These are phyloP conservation scores for Sphaeramia orbicularis DNA, from an alignment of 2,797 vertebrate species.

Conservation along the genomic window DNA sequence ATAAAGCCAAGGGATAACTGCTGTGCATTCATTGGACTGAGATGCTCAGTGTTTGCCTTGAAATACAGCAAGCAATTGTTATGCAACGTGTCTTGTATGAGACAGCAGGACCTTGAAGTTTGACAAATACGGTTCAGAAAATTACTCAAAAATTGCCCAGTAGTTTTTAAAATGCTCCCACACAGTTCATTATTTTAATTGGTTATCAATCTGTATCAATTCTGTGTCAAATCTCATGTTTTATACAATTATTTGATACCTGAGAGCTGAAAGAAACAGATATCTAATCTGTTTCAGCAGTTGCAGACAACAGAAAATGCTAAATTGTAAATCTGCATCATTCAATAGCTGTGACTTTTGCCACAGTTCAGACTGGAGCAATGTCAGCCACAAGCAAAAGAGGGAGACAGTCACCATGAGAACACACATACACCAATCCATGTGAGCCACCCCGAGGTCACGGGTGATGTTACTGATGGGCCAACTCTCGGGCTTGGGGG, in stretches of 20 bases:
- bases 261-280: slow-evolving; percentile 1
- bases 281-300: slow-evolving; percentile 1
- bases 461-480: slow-evolving; percentile 12
- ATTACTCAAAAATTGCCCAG: neutral
- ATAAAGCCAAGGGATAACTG: neutral
- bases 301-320: neutral
- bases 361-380: slow-evolving; percentile 11
- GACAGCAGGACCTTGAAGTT: slow-evolving; percentile 1
- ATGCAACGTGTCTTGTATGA: slow-evolving; percentile 14
- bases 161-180: neutral
- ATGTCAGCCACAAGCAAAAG: slow-evolving; percentile 23
- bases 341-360: slow-evolving; percentile 21
- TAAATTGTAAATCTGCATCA: slow-evolving; percentile 15
- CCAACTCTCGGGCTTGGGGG: slow-evolving; percentile 9
- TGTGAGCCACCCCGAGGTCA: slow-evolving; percentile 5
- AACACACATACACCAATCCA: neutral
- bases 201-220: neutral
- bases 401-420: slow-evolving; percentile 1
- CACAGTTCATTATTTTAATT: neutral
- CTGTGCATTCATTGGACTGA: neutral
- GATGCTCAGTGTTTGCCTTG: slow-evolving; percentile 10
- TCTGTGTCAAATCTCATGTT: neutral
- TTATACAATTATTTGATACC: neutral
- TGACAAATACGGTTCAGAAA: neutral
- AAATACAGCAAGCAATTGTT: slow-evolving; percentile 17